Conservation (phyloP, 1,140 invertebrate genomes). For the Brachionus asplanchnoidis region DNA sequence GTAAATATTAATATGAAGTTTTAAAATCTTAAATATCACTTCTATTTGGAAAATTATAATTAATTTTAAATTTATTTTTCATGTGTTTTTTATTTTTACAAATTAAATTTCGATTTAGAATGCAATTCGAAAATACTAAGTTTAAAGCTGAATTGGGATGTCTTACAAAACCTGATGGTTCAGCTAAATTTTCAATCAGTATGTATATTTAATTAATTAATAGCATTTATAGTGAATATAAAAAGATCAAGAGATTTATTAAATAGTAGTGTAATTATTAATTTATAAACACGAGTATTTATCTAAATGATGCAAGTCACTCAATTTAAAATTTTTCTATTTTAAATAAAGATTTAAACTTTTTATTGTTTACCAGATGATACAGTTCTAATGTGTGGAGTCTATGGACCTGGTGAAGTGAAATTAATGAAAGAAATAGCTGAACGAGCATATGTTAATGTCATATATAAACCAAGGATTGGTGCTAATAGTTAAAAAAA, state of each 20-base stretch:
- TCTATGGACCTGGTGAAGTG: constrained; percentile 78
- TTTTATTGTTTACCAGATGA: neutral
- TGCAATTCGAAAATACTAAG: neutral
- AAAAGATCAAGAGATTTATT: no score
- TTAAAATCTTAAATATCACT: neutral
- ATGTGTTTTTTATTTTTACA: neutral
- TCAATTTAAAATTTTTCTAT: no score
- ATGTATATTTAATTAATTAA: neutral
- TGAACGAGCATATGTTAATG: constrained; percentile 72
- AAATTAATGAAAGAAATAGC: constrained; percentile 70
- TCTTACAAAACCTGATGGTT: constrained; percentile 24
- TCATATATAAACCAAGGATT: constrained; percentile 69
- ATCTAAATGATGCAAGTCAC: no score
- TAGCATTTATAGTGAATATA: no score
- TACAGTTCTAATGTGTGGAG: constrained; percentile 53
- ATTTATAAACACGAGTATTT: no score
- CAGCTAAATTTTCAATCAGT: constrained; percentile 30
- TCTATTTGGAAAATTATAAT: neutral
- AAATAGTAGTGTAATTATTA: no score
- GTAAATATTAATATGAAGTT: neutral
- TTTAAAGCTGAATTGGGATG: constrained; percentile 34
- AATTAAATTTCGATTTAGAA: neutral
- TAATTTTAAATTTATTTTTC: neutral
- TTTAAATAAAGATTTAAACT: neutral
- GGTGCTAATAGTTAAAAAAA: constrained; percentile 65